phyloP scores from a whole-genome alignment of 2,888 invertebrate genomes.

The Drosophila diplacantha region DNA sequence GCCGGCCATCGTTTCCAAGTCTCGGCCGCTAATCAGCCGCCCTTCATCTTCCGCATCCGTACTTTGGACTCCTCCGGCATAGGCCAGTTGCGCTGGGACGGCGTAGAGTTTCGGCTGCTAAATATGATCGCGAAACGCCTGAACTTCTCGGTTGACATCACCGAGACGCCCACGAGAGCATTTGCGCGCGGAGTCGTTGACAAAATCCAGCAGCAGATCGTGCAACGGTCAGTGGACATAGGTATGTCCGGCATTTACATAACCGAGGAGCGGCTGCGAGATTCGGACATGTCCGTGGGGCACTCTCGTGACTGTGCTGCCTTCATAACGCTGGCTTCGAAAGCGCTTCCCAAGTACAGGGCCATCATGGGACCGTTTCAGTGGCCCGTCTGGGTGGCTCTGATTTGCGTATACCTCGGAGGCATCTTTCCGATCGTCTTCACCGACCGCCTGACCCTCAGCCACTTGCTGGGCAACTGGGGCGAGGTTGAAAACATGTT shows the following conservation, averaged over 20 bases:
- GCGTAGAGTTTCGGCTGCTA: constrained; percentile 85
- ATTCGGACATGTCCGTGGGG: constrained; percentile 82
- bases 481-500: constrained; percentile 90
- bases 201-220: constrained; percentile 81
- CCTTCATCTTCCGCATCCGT: constrained; percentile 82
- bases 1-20: constrained; percentile 86
- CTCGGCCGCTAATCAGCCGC: constrained; percentile 85
- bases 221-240: constrained; percentile 80
- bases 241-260: constrained; percentile 86
- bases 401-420: constrained; percentile 84
- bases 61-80: constrained; percentile 69
- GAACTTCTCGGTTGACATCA: constrained; percentile 85
- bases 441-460: constrained; percentile 84
- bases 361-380: constrained; percentile 91
- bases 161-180: constrained; percentile 79
- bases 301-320: constrained; percentile 87
- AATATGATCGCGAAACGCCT: constrained; percentile 81
- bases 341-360: constrained; percentile 87
- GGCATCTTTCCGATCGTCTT: constrained; percentile 87
- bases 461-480: constrained; percentile 83
- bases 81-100: constrained; percentile 80
- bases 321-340: constrained; percentile 87
- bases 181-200: constrained; percentile 80
- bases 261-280: constrained; percentile 78
- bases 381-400: constrained; percentile 87